Evolutionary conservation across 2,888 invertebrate species (phyloP).

Genomic region (Julus scandinavius): DNA sequence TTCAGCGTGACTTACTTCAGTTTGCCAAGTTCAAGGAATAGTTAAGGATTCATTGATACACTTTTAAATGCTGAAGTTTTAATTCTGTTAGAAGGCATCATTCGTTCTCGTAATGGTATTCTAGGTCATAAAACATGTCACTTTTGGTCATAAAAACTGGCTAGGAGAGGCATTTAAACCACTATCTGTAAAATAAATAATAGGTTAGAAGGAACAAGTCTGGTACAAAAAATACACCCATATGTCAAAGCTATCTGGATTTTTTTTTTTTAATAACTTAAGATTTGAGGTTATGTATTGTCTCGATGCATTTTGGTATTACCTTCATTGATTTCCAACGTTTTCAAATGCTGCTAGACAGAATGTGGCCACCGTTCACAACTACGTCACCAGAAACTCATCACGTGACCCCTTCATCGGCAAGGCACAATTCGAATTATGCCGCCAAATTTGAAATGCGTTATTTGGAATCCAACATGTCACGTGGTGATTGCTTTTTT

Average conservation of each 20-base stretch:
- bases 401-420: too few relatives aligned
- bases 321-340: too few relatives aligned
- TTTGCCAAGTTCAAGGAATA: too few relatives aligned
- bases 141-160: neutral
- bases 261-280: neutral
- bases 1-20: too few relatives aligned
- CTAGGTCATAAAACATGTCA: neutral
- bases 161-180: neutral
- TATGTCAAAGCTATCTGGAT: neutral
- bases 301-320: neutral
- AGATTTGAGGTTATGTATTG: neutral
- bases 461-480: neutral
- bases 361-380: too few relatives aligned
- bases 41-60: too few relatives aligned
- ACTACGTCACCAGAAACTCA: too few relatives aligned
- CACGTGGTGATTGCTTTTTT: too few relatives aligned
- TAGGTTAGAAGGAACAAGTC: neutral
- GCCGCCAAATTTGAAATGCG: neutral
- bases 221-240: conserved; percentile 2
- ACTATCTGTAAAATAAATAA: conserved; percentile 35
- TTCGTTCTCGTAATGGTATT: neutral
- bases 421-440: too few relatives aligned
- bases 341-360: too few relatives aligned
- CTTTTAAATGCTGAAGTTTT: neutral
- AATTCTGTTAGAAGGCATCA: neutral